Percentiles rank a stretch among this genome's conserved stretches.
These are phyloP conservation scores for Holacanthus passer DNA, from an alignment of 2,113 vertebrate genomes.

Conservation along the genomic window DNA sequence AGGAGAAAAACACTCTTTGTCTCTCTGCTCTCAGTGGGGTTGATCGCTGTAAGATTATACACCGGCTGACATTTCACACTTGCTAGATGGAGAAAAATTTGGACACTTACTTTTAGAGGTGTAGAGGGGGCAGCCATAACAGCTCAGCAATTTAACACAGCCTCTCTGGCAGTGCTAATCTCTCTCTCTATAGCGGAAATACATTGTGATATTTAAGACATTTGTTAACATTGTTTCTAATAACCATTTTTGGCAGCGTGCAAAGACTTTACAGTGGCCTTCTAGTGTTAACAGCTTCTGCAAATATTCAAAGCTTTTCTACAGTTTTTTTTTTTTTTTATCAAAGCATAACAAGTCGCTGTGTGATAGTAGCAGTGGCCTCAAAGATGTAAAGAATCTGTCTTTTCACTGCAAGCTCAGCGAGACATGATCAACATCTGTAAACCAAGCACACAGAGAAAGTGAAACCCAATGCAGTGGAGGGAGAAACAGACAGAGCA, in stretches of 20 bases:
- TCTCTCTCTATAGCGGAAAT: conserved; percentile 5
- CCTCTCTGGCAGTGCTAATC: conserved; percentile 17
- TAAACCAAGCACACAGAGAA: conserved; percentile 84
- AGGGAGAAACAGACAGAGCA: conserved; percentile 33
- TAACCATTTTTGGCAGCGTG: neutral
- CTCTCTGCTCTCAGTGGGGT: conserved; percentile 31
- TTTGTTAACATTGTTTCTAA: conserved; percentile 24
- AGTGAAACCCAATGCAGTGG: conserved; percentile 69
- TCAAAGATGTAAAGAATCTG: conserved; percentile 90
- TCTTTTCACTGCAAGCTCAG: conserved; percentile 86
- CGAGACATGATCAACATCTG: conserved; percentile 93
- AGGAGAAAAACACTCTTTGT: conserved; percentile 67
- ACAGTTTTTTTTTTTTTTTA: conserved; percentile 13
- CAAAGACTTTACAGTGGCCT: conserved; percentile 19
- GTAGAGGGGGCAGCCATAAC: conserved; percentile 32
- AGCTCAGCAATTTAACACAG: conserved; percentile 33
- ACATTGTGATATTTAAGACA: neutral
- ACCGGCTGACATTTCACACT: conserved; percentile 65
- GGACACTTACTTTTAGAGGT: conserved; percentile 50
- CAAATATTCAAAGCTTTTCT: conserved; percentile 24
- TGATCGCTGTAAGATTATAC: conserved; percentile 68
- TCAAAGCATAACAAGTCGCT: conserved; percentile 40
- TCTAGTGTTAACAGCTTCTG: conserved; percentile 24
- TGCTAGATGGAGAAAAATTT: conserved; percentile 42
- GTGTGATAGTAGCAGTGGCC: conserved; percentile 85